Evolutionary conservation across 1,140 invertebrate species (phyloP), one percentile per base, ranked within the genome.

Genomic region (Drosophila rhopaloa): DNA sequence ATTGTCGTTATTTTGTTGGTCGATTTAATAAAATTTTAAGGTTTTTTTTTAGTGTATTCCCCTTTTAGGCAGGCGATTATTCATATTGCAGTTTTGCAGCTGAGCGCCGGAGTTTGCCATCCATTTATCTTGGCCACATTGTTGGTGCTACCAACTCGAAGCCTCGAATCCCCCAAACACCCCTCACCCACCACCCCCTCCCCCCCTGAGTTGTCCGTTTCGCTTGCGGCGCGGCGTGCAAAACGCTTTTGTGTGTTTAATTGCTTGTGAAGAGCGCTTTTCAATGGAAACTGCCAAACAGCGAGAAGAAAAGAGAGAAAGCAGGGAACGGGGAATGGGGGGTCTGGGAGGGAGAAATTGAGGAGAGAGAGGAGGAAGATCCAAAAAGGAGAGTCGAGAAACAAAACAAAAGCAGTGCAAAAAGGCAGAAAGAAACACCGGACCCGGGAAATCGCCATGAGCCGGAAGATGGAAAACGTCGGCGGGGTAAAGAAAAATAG

Each of bases 201-300:
- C 51, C 40, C 35, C n/a, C 29, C 55, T 37, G 46, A 54, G 41
- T 55, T 71, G 76, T 75, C 40, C 83, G 65, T 79, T 88, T 81
- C 68, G 83, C 82, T 76, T 79, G 76, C 65, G 83, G 82, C 81
- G 62, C 77, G 67, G 73, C 76, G 79, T 73, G 83, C 79, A 79
- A 82, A 86, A 88, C 83, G 83, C 83, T 88, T 89, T 89, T 89
- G 84, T 89, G 84, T 89, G 84, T 89, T 89, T 89, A 89, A 89
- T 89, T 89, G 84, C 85, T 89, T 89, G 84, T 89, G 85, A 89
- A 89, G 84, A 85, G 84, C 74, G 77, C 85, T 89, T 88, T 89
- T 86, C 83, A 88, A 88, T 88, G 83, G 83, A 86, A 86, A 88
- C 67, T 76, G 72, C 81, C 79, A 57, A 59, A 84, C 68, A 75